Conservation (phyloP, 23 tunicate species). For the Diplosoma virens region DNA sequence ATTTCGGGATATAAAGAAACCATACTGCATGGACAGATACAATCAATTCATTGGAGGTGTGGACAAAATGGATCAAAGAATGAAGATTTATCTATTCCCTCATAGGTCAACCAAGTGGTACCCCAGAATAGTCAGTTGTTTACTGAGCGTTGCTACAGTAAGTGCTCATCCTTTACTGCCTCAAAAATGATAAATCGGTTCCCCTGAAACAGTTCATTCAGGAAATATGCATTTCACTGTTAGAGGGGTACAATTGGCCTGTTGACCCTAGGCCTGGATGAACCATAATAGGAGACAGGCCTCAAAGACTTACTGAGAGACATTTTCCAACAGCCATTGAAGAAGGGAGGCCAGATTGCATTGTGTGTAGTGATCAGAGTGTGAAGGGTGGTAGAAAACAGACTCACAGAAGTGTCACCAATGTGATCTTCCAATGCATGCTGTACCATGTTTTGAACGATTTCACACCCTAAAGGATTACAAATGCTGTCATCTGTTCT, state of each 20-base stretch:
- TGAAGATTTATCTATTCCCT: too few relatives aligned
- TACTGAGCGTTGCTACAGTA: too few relatives aligned
- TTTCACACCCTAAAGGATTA: slow-evolving; percentile 19
- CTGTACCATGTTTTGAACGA: slow-evolving; percentile 17
- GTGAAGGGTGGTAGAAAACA: slow-evolving; percentile 20
- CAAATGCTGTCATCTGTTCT: slow-evolving; percentile 20
- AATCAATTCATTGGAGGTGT: too few relatives aligned
- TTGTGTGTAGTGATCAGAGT: too few relatives aligned
- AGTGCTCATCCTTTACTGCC: slow-evolving; percentile 22
- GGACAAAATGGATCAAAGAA: too few relatives aligned
- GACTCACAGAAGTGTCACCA: slow-evolving; percentile 6
- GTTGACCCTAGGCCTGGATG: slow-evolving; percentile 8
- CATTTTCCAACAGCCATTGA: slow-evolving; percentile 17
- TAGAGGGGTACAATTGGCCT: too few relatives aligned
- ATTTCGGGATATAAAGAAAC: too few relatives aligned
- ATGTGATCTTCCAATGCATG: slow-evolving; percentile 14
- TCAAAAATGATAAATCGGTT: slow-evolving; percentile 12
- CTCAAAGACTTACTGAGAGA: slow-evolving; percentile 17
- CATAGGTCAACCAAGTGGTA: too few relatives aligned
- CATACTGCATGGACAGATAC: too few relatives aligned
- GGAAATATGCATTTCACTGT: slow-evolving; percentile 8
- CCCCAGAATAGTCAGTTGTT: too few relatives aligned
- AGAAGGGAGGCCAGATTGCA: slow-evolving; percentile 16
- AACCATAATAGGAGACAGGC: slow-evolving; percentile 15
- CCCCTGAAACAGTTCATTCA: slow-evolving; percentile 17